Conservation (phyloP, 2,888 invertebrate genomes). For the Seira ritae region DNA sequence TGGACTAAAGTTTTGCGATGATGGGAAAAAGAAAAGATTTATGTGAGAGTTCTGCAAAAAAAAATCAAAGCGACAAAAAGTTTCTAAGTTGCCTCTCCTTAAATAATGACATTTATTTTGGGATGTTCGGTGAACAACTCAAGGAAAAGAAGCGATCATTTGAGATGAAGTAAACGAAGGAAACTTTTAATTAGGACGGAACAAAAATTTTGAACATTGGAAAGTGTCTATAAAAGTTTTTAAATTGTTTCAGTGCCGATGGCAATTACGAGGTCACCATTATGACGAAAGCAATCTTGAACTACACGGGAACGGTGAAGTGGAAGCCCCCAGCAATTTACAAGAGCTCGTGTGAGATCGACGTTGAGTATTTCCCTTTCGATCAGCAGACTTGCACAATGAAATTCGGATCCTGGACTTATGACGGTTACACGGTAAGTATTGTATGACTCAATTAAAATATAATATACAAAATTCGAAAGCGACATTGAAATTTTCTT, state of each 20-base stretch:
- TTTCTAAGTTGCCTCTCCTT: too few species aligned
- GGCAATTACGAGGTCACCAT: conserved; percentile 98
- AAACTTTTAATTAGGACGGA: too few species aligned
- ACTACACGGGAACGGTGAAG: conserved; percentile 93
- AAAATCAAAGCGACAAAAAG: too few species aligned
- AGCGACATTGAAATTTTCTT: neutral
- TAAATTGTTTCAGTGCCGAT: conserved; percentile 85
- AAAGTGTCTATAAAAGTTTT: conserved; percentile 12
- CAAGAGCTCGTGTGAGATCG: conserved; percentile 97
- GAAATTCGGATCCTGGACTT: conserved; percentile 97
- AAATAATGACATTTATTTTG: too few species aligned
- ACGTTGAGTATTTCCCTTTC: conserved; percentile 96
- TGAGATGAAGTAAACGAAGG: too few species aligned
- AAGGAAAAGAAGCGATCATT: too few species aligned
- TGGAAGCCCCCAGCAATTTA: conserved; percentile 99
- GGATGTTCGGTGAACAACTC: too few species aligned
- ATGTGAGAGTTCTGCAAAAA: too few species aligned
- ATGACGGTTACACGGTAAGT: conserved; percentile 94
- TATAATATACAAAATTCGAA: neutral
- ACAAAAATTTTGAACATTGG: too few species aligned
- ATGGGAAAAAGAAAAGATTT: too few species aligned
- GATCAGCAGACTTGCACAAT: conserved; percentile 96
- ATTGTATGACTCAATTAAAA: neutral
- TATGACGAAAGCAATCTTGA: conserved; percentile 97
- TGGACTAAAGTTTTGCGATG: too few species aligned